These are phyloP conservation scores for Chironomus striatipennis DNA, from an alignment of 1,140 invertebrate species.

Conservation along the genomic window DNA sequence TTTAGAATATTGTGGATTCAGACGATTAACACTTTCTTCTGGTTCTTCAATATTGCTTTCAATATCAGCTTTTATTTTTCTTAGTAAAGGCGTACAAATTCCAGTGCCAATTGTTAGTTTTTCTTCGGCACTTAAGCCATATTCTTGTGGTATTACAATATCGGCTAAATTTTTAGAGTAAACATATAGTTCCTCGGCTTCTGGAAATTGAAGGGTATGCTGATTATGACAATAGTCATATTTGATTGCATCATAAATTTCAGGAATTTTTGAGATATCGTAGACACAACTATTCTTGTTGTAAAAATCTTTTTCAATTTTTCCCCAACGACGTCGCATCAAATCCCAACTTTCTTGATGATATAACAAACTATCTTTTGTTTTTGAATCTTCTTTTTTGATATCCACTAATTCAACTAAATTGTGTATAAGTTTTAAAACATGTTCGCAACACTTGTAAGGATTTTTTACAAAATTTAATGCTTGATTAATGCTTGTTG, in stretches of 20 bases:
- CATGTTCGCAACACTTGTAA: conserved; percentile 82
- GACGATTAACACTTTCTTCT: conserved; percentile 86
- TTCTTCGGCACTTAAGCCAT: conserved; percentile 90
- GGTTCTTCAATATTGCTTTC: conserved; percentile 83
- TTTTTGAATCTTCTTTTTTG: conserved; percentile 80
- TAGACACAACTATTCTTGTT: conserved; percentile 78
- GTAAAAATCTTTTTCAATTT: conserved; percentile 97
- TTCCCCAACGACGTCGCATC: conserved; percentile 95
- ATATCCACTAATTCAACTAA: conserved; percentile 76
- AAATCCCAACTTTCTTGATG: conserved; percentile 99
- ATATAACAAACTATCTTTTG: conserved; percentile 85
- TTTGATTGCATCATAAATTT: conserved; percentile 99
- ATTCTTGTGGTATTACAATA: conserved; percentile 99
- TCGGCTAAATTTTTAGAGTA: conserved; percentile 94
- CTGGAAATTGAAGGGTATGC: conserved; percentile 85
- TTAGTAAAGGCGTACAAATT: conserved; percentile 91
- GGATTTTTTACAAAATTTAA: conserved; percentile 96
- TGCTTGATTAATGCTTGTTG: conserved; percentile 78
- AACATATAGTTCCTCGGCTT: conserved; percentile 90
- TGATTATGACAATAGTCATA: conserved; percentile 98
- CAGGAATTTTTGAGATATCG: conserved; percentile 98
- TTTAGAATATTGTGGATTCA: conserved; percentile 96
- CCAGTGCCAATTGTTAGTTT: conserved; percentile 96
- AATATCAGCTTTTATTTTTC: conserved; percentile 93
- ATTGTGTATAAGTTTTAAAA: conserved; percentile 77